Percentiles rank a stretch among this genome's conserved stretches.
Evolutionary conservation across 2,888 invertebrate genomes (phyloP).

Genomic region (Cantharis rufa): DNA sequence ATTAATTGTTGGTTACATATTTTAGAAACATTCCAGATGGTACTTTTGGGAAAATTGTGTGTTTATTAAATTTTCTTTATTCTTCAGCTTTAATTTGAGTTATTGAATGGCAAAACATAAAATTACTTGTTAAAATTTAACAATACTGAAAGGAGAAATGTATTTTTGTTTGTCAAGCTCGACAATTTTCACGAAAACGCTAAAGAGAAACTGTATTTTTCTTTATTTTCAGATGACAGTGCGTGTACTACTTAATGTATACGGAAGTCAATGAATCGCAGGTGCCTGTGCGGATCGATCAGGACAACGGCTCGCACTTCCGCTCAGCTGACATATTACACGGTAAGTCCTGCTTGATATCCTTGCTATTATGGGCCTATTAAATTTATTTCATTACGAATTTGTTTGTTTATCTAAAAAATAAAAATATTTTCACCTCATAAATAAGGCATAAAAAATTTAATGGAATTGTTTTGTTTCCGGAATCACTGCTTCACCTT

Average conservation of each 20-base stretch:
- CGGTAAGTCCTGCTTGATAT: constrained; percentile 34
- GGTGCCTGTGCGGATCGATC: constrained; percentile 46
- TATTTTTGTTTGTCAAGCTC: neutral
- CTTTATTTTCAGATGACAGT: neutral
- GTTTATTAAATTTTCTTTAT: constrained; percentile 10
- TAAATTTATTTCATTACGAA: neutral
- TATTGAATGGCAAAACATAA: neutral
- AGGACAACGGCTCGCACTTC: constrained; percentile 46
- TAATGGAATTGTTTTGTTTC: neutral
- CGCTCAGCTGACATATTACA: constrained; percentile 44
- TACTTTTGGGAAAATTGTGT: constrained; percentile 12
- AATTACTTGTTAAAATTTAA: neutral
- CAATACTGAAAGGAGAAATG: neutral
- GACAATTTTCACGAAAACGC: neutral
- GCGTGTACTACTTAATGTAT: constrained; percentile 26
- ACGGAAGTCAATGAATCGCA: constrained; percentile 38
- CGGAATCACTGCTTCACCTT: neutral
- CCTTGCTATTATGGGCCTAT: neutral
- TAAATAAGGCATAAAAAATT: neutral
- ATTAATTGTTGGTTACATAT: constrained; percentile 49
- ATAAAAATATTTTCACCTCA: neutral
- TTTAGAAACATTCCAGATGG: constrained; percentile 41
- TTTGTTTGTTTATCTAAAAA: neutral
- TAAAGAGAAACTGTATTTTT: neutral
- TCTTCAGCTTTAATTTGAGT: neutral